phyloP scores from a whole-genome alignment of 2,888 invertebrate genomes.

The Eudasyphora cyanicolor region DNA sequence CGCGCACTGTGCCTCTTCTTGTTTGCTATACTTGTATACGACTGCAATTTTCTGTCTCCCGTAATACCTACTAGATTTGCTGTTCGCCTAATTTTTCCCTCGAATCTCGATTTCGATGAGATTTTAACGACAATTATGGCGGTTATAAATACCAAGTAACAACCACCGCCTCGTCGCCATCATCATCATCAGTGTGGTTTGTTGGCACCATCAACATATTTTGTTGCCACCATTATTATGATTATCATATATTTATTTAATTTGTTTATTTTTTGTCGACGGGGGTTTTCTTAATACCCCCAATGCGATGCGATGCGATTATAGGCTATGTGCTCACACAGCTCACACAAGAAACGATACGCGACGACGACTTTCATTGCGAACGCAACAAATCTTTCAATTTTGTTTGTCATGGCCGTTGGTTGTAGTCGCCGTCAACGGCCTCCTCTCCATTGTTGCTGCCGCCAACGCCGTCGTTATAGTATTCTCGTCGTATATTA shows the following conservation, averaged over 20 bases:
- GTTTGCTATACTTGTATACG: slow-evolving; percentile 28
- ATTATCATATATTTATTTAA: slow-evolving; percentile 42
- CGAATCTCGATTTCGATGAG: slow-evolving; percentile 79
- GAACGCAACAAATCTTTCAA: slow-evolving; percentile 31
- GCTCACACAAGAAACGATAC: slow-evolving; percentile 32
- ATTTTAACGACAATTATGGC: slow-evolving; percentile 68
- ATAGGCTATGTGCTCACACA: too few relatives aligned
- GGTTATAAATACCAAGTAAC: slow-evolving; percentile 21
- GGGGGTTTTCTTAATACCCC: slow-evolving; percentile 59
- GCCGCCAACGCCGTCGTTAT: not conserved
- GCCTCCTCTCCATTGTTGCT: not conserved
- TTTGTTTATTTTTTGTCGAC: slow-evolving; percentile 41
- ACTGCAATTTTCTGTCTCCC: slow-evolving; percentile 52
- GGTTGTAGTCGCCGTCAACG: not conserved
- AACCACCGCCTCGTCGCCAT: slow-evolving; percentile 20
- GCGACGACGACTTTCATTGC: slow-evolving; percentile 27
- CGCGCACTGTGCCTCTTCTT: slow-evolving; percentile 33
- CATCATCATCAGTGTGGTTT: slow-evolving; percentile 37
- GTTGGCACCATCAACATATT: slow-evolving; percentile 63
- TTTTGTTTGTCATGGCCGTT: slow-evolving; percentile 63
- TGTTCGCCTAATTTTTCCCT: slow-evolving; percentile 78
- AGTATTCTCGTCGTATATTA: slow-evolving; percentile 16
- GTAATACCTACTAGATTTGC: slow-evolving; percentile 67
- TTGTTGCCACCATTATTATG: slow-evolving; percentile 50
- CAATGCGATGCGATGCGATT: slow-evolving; percentile 63